Base-by-base conservation (phyloP, 2,888 invertebrate species). In the Venusia cambrica region DNA sequence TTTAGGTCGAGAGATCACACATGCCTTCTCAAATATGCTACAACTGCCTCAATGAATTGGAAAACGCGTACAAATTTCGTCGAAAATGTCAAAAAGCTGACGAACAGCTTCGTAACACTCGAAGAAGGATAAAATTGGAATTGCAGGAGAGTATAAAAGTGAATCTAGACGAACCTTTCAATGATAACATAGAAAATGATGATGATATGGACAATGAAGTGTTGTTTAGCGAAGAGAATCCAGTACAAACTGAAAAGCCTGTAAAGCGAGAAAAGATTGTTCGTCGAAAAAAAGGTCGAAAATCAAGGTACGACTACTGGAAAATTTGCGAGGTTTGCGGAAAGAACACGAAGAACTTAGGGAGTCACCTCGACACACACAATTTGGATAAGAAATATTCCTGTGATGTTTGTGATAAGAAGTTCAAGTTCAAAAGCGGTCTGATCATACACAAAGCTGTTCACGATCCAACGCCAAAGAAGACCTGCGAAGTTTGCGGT, bases 401-500 rank as follows among this genome's bases (percentile, higher is more conserved):
- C 0, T 89, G 88, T 42, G 67, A 78, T 0, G 56, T 81, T 1
- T 89, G 88, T 45, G 78, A 78, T 33, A 88, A 88, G 54, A 79
- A 70, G 32, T 89, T 88, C 30, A 87, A 87, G 42, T 85, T 84
- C 41, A 87, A 80, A 49, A 84, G 84, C 48, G 84, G 87, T 2
- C 49, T 88, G 38, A 59, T 78, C 2, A 71, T 85, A 29, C 88
- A 89, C 52, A 74, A 73, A 48, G 76, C 83, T 1, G 60, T 75
- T 0, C 88, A 89, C 54, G 65, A 84, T 9, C 73, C 83, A 3
- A 84, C 77, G 31, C 87, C 88, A 29, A 70, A 72, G 50, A 88
- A 88, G 46, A 85, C 81, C 0, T 90, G 90, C 45, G 87, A 88
- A 28, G 74, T 84, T 4, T 84, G 90, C 55, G 88, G 88, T 1